phyloP scores from a whole-genome alignment of 2,888 invertebrate species.

The Ormyrus pomaceus region DNA sequence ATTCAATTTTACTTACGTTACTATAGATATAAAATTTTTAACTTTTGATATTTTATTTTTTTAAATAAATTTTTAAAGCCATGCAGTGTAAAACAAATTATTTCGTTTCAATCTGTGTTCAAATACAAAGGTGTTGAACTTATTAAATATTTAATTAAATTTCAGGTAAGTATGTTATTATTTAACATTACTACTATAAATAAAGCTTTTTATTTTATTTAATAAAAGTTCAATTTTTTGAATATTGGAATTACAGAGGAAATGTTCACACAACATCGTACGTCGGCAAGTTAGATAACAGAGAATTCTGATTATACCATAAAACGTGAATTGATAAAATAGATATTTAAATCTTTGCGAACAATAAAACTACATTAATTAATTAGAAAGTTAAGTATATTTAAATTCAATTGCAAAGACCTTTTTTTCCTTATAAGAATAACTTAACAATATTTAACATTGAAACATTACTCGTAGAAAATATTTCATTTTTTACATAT shows the following conservation, averaged over 20 bases:
- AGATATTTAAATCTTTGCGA: too few relatives aligned
- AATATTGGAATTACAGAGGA: not conserved
- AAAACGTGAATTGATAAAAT: not conserved
- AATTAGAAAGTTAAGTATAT: too few relatives aligned
- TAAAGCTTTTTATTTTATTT: not conserved
- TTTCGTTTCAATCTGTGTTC: not conserved
- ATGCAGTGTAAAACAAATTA: not conserved
- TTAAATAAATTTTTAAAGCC: not conserved
- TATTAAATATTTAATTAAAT: not conserved
- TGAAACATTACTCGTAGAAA: not conserved
- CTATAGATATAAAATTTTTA: too few relatives aligned
- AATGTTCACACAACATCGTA: too few relatives aligned
- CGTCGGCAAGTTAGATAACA: too few relatives aligned
- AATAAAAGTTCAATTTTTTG: not conserved
- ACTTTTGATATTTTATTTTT: too few relatives aligned
- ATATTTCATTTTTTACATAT: conserved; percentile 1
- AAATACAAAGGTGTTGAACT: not conserved
- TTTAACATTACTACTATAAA: not conserved
- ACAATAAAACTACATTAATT: too few relatives aligned
- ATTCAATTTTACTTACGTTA: too few relatives aligned
- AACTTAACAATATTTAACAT: not conserved
- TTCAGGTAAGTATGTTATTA: not conserved
- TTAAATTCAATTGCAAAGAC: too few relatives aligned
- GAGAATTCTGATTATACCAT: too few relatives aligned
- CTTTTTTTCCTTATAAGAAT: too few relatives aligned